Evolutionary conservation across 30 jellyfish, hydroid and myxozoan genomes (phyloP), one percentile per base, ranked within the genome.

Genomic region (Chironex yamaguchii): DNA sequence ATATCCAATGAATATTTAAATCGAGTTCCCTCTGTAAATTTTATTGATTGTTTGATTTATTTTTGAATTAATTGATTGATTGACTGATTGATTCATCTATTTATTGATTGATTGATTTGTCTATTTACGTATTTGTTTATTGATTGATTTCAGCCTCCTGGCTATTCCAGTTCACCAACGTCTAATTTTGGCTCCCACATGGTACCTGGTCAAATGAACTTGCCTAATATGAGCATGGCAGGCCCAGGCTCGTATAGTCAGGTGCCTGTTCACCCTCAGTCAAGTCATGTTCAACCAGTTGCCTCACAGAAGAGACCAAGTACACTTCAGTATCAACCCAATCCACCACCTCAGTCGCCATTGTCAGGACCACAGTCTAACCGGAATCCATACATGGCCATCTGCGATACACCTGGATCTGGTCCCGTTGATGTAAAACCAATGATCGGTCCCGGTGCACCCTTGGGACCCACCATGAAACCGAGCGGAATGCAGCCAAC

Each of bases 241-340:
- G 92, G 92, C 29, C 85, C 97, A 20, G 87, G 81, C 69, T 88
- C 97, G 11, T 65, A 78, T 49, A 88, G 96, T 12, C 76, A 79
- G 42, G 85, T 89, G 95, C 96, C 96, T 14, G 84, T 94, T 95
- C 99, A 97, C 23, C 99, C 99, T 9, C 99, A 94, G 83, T 89
- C 89, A 82, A 82, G 80, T 50, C 83, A 89, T 28, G 65, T 80
- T 22, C 97, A 94, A 73, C 96, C 99, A 54, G 79, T 94, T 81
- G 73, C 97, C 27, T 82, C 92, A 9, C 99, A 88, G 73, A 81
- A 94, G 13, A 64, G 99, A 24, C 99, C 99, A 4, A 94, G 99
- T 62, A 94, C 99, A 6, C 67, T 94, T 28, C 99, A 94, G 81
- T 94, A 94, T 34, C 99, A 89, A 67, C 99, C 99, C 24, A 64